Base-by-base conservation (phyloP, 1,140 invertebrate genomes). In the Philaenus spumarius region DNA sequence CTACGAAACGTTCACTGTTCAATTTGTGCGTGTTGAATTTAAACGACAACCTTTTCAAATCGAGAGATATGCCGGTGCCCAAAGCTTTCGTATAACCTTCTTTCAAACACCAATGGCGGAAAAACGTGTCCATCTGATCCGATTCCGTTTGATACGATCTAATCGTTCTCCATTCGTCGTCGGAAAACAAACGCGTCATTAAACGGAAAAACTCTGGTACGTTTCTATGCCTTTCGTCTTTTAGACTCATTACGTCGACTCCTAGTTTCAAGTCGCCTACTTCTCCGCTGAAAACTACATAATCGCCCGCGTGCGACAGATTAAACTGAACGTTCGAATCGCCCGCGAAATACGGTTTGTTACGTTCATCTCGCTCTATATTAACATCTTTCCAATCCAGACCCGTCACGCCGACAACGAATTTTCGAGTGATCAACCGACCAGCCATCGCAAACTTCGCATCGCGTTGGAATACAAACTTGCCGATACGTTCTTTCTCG, bases 61-160 rank as follows among this genome's bases (percentile, higher is more conserved):
- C 82, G 62, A 89, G 77, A 0, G 83, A 85, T 40, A 98, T 84
- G 22, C 95, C 95, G 15, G 86, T 75, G 19, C 94, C 93, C 45
- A 87, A 77, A 57, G 93, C 93, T 77, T 97, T 98, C 0, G 94
- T 86, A 71, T 93, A 94, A 71, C 90, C 90, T 71, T 98, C 95
- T 76, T 98, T 97, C n/a, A 97, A 75, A 62, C 89, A 87, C 95
- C 95, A 97, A 68, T 89, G 78, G 57, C 95, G 79, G 71, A 85
- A 95, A 71, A 96, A 97, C 63, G 81, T 84, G 6, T 73, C 72
- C 14, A 92, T 66, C 75, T 86, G 75, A 42, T 83, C 78, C 12
- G 66, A 62, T 50, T 83, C 75, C 39, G 76, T 73, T 12, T 62
- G 14, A 59, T 65, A 68, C 15, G 71, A 72, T 24, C 70, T 76